Evolutionary conservation across 2,797 vertebrate species (phyloP), one percentile per base, ranked within the genome.

Genomic region (Alca torda): DNA sequence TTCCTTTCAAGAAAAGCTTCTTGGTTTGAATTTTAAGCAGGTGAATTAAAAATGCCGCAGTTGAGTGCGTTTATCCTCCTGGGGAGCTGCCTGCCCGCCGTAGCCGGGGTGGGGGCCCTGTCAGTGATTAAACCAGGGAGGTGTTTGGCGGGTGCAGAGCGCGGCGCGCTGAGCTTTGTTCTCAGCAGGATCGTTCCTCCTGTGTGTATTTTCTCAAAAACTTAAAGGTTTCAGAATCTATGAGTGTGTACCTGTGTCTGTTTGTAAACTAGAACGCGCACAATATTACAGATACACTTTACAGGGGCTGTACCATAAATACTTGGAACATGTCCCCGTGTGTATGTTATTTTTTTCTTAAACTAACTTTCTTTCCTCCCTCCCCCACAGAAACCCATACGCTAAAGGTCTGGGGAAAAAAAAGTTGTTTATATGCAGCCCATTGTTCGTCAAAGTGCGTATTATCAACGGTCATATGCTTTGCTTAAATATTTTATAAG

Each of bases 401-500:
- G 4, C 31, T 75, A 16, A 53, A 41, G 54, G 12, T 74, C 53
- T 67, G 24, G n/a, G 54, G 7, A 21, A 2, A 8, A 24, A 21
- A 10, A 28, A 0, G 0, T 23, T 50, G 35, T 68, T 92, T 74
- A 26, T 61, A 3, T 83, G 65, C 41, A 78, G 75, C 37, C 10
- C 82, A 0, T 79, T 91, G 81, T 88, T 89, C 41, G 8, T 56
- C 37, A 14, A 30, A 70, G 54, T 53, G 45, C 5, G 0, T 63
- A 4, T 86, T 89, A 65, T 64, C 60, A 37, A 7, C 70, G 84
- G 65, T 46, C 60, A 30, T 31, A 6, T 76, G 64, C 50, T 93
- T 82, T 75, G 31, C 43, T 65, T 93, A 63, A 94, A 91, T 95
- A 84, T 93, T 91, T 95, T 48, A 88, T 91, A 54, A 93, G 61